Evolutionary conservation across 2,113 vertebrate species (phyloP), one percentile per base, ranked within the genome.

Genomic region (Corythoichthys haematopterus): DNA sequence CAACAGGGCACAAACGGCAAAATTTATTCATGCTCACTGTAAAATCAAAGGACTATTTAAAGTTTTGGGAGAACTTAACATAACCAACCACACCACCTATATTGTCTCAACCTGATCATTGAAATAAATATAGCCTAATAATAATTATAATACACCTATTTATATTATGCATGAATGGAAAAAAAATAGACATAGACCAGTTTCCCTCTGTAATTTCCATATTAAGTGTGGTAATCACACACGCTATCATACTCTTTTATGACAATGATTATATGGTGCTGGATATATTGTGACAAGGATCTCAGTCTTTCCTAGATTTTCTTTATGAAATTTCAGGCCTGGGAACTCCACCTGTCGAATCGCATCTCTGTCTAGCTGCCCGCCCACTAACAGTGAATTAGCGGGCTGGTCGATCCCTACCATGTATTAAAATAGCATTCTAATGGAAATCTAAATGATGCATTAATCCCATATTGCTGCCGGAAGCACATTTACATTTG

Each of bases 391-490:
- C 33, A 56, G 5, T 43, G 16, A 28, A 16, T 60, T 51, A 40
- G 14, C 47, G 13, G 36, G 6, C n/a, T 14, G 40, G n/a, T 33
- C 60, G n/a, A 45, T 33, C 40, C n/a, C 40, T 28, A 43, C 3
- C n/a, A 4, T 16, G 4, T 16, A 53, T 35, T 28, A 47, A 68
- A 47, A 13, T 35, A 72, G 36, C 45, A 77, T 16, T 56, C n/a
- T 81, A 53, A 65, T 4, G 36, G 4, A 66, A 58, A 48, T 37
- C 1, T 61, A 76, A 65, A 70, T 66, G 35, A 43, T 14, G 69
- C 2, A 61, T 64, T 63, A 46, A 52, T 45, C 40, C 14, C 61
- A 64, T 37, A 11, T 36, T 65, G 40, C 59, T 38, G 8, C 28
- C 37, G 48, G 48, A 28, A 16, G 28, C 16, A 40, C 62, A 69